These are phyloP conservation scores for Drosophila sucinea DNA, from an alignment of 1,140 invertebrate genomes.

Conservation along the genomic window DNA sequence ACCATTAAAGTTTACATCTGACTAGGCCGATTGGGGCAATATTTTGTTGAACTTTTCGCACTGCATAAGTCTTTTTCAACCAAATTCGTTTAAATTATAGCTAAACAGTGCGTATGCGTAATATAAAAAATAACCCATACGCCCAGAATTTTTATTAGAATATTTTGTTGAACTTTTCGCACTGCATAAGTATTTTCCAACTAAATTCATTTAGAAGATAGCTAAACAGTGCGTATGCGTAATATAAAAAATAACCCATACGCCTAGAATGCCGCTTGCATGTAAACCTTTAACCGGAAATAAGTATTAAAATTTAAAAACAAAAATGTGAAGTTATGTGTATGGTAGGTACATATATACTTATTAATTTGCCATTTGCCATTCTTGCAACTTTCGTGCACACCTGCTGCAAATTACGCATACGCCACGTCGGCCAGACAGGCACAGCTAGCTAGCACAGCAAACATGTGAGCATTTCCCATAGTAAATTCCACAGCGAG, in stretches of 20 bases:
- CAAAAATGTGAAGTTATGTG: background rate
- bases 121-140: constrained; percentile 54
- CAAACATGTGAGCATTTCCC: constrained; percentile 52
- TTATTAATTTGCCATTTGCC: background rate
- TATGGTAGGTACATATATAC: background rate
- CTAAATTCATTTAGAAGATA: constrained; percentile 22
- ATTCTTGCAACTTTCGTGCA: constrained; percentile 4
- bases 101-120: constrained; percentile 47
- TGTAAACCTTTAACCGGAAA: constrained; percentile 18
- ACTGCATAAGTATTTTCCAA: background rate
- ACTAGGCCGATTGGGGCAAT: constrained; percentile 26
- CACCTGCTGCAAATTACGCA: constrained; percentile 30
- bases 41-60: background rate
- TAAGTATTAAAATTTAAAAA: no score
- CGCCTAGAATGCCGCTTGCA: constrained; percentile 21
- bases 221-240: constrained; percentile 47
- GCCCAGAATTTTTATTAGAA: background rate
- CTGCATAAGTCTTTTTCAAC: background rate
- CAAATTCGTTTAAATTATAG: constrained; percentile 19
- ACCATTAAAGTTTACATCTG: constrained; percentile 54
- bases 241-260: constrained; percentile 53
- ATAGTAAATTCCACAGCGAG: constrained; percentile 21
- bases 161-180: no score
- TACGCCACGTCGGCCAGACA: constrained; percentile 45
- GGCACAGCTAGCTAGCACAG: constrained; percentile 19